These are phyloP conservation scores for Drosophila nannoptera DNA, from an alignment of 1,140 invertebrate species.

Conservation along the genomic window DNA sequence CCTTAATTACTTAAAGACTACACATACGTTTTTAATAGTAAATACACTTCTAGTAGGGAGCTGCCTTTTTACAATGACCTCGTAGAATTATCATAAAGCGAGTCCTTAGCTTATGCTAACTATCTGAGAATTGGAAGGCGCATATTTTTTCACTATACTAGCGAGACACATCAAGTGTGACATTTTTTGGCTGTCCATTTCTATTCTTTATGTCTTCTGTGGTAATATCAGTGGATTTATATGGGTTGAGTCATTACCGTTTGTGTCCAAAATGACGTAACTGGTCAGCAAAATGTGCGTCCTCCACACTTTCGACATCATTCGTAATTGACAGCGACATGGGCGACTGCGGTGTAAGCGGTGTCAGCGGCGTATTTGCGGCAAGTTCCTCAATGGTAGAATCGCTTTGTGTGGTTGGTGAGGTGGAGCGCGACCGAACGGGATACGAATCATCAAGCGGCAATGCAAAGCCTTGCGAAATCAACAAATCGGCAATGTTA, in stretches of 20 bases:
- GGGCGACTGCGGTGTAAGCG: conserved; percentile 52
- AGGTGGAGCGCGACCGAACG: conserved; percentile 60
- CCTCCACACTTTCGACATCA: conserved; percentile 55
- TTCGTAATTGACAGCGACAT: conserved; percentile 57
- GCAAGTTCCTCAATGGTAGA: conserved; percentile 65
- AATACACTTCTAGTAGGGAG: conserved; percentile 62
- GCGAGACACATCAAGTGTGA: conserved; percentile 19
- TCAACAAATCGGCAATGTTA: conserved; percentile 70
- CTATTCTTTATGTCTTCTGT: conserved; percentile 52
- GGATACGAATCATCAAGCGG: conserved; percentile 63
- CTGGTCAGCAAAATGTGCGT: conserved; percentile 59
- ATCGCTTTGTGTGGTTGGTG: conserved; percentile 61
- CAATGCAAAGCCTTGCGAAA: conserved; percentile 67
- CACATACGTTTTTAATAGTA: conserved; percentile 29
- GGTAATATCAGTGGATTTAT: conserved; percentile 52
- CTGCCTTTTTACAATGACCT: conserved; percentile 37
- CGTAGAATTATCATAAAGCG: conserved; percentile 33
- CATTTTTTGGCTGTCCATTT: conserved; percentile 33
- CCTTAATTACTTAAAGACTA: conserved; percentile 59
- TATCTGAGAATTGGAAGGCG: conserved; percentile 19
- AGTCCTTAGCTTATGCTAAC: conserved; percentile 31
- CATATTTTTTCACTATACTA: neutral
- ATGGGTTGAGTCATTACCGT: conserved; percentile 44
- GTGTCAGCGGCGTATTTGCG: conserved; percentile 46
- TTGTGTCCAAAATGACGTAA: conserved; percentile 65